A percentile compares a stretch with the other conserved stretches of the same genome.
These are phyloP conservation scores for Andrena cerasifolii DNA, from an alignment of 1,140 invertebrate species.

Conservation along the genomic window DNA sequence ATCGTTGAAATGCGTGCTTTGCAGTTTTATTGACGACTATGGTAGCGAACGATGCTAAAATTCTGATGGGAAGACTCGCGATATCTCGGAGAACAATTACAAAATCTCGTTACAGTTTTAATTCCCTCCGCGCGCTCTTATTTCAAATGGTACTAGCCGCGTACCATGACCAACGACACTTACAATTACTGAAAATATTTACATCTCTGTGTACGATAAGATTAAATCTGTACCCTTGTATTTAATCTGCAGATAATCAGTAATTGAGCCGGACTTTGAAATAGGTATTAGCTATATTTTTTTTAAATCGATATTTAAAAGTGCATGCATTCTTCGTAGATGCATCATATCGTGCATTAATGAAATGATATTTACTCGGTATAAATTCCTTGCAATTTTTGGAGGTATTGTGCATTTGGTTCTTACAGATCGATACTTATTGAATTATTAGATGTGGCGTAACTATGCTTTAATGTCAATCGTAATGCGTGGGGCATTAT, in stretches of 20 bases:
- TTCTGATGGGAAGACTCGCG: constrained; percentile 5
- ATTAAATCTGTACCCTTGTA: constrained; percentile 27
- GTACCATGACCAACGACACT: constrained; percentile 6
- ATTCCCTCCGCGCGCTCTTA: neutral
- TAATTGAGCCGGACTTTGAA: constrained; percentile 26
- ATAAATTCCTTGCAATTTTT: constrained; percentile 46
- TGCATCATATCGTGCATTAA: constrained; percentile 41
- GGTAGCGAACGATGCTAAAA: neutral
- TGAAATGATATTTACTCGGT: constrained; percentile 34
- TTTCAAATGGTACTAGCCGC: neutral
- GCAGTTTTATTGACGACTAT: constrained; percentile 8
- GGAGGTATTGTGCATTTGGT: constrained; percentile 81
- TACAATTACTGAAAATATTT: neutral
- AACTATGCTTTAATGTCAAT: constrained; percentile 59
- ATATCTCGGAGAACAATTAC: neutral
- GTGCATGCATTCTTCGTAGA: constrained; percentile 48
- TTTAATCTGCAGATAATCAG: constrained; percentile 35
- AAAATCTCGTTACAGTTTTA: neutral
- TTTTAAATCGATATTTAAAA: constrained; percentile 34
- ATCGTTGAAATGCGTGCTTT: neutral
- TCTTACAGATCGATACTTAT: constrained; percentile 72
- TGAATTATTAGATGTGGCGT: constrained; percentile 62
- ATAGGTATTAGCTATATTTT: constrained; percentile 42
- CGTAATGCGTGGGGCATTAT: neutral
- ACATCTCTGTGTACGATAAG: constrained; percentile 9